Evolutionary conservation across 2,888 invertebrate species (phyloP), one percentile per base, ranked within the genome.

Genomic region (Drosophila macrospina): DNA sequence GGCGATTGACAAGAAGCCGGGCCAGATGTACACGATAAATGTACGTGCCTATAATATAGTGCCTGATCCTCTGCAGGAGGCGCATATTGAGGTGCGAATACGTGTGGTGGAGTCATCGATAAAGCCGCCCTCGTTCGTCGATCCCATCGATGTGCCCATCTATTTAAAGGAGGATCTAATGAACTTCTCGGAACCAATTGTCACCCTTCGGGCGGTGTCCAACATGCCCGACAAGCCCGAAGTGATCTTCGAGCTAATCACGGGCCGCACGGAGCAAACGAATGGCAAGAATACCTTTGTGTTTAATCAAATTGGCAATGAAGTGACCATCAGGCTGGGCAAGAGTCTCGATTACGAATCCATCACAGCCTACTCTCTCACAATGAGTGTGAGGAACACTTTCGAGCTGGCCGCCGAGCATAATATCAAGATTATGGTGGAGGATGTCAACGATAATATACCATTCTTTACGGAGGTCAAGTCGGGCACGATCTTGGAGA

Each of bases 361-460:
- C 73, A 96, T 96, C 55, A 95, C 95, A 0, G 96, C 97, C 81
- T 98, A 97, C 89, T 95, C 95, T 10, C 93, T 98, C 39, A 97
- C 97, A 34, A 95, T 98, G 85, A 94, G 96, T 78, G 96, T 96
- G 4, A 93, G 96, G 93, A 97, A 97, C 91, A 96, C 95, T 81
- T 95, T 95, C 89, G 95, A 95, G 86, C 92, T 97, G 90, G 96
- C 96, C 3, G 95, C 96, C 2, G 96, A 97, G 92, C 96, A 95
- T 11, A 94, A 95, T 57, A 94, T 97, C 52, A 95, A 95, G 83
- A 95, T 98, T 32, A 94, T 95, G 91, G 94, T 98, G 1, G 93
- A 95, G 88, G 98, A 98, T 90, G 97, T 97, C 0, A 98, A 98
- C 89, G 98, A 98, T 90, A 97, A 97, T 88, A 96, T 96, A 78